A percentile compares a stretch with the other conserved stretches of the same genome.
phyloP scores from a whole-genome alignment of 2,888 invertebrate species.

The Crocallis elinguaria region DNA sequence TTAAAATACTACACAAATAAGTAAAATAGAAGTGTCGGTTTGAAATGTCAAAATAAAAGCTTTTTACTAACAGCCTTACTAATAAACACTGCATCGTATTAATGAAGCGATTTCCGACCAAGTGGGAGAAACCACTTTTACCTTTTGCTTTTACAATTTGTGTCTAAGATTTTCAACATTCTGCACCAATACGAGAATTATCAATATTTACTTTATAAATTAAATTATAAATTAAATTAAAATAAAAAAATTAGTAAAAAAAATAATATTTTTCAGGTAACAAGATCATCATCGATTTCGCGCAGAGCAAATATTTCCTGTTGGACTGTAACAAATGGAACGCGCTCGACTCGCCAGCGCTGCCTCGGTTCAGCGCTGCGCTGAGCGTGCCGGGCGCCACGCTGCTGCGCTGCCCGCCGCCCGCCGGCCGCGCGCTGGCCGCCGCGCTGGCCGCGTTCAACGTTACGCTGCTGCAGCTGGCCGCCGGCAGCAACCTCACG shows the following conservation, averaged over 20 bases:
- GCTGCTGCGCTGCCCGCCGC: slow-evolving; percentile 14
- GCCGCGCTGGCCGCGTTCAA: slow-evolving; percentile 19
- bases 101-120: too few species aligned
- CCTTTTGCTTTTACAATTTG: too few species aligned
- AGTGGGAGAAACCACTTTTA: too few species aligned
- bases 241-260: neutral
- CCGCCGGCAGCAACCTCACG: neutral
- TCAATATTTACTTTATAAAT: too few species aligned
- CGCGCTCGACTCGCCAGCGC: slow-evolving; percentile 3
- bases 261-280: neutral
- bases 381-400: slow-evolving; percentile 5
- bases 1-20: too few species aligned
- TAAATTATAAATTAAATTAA: too few species aligned
- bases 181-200: too few species aligned
- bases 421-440: slow-evolving; percentile 14
- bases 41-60: too few species aligned
- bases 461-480: slow-evolving; percentile 7
- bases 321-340: neutral
- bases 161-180: too few species aligned
- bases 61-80: too few species aligned
- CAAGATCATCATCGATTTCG: neutral
- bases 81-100: too few species aligned
- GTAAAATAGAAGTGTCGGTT: too few species aligned
- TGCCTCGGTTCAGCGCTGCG: neutral
- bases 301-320: neutral